phyloP scores from a whole-genome alignment of 2,888 invertebrate species.

The Spicauda simplicius region DNA sequence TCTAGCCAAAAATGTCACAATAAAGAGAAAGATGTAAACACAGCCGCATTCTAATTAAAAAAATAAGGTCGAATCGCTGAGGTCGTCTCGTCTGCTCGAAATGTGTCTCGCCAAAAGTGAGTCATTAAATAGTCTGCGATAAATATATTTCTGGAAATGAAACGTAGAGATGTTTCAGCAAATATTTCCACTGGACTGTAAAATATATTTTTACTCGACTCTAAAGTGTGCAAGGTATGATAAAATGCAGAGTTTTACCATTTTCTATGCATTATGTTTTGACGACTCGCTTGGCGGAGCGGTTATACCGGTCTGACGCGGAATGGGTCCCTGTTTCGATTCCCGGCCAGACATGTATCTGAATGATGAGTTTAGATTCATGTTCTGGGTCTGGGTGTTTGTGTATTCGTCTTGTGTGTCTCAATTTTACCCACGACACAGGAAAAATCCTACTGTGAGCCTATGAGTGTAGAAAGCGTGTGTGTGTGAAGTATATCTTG shows the following conservation, averaged over 20 bases:
- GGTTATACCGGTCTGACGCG: too few species aligned
- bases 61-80: slow-evolving; percentile 70
- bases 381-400: too few species aligned
- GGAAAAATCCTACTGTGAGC: too few species aligned
- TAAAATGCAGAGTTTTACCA: not conserved
- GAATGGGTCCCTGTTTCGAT: too few species aligned
- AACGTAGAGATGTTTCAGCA: slow-evolving; percentile 14
- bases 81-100: slow-evolving; percentile 64
- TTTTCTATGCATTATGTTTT: not conserved
- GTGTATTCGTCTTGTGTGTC: too few species aligned
- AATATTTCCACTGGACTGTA: slow-evolving; percentile 13
- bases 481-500: not conserved
- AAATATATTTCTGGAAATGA: slow-evolving; percentile 45
- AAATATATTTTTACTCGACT: slow-evolving; percentile 4
- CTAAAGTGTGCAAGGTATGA: not conserved
- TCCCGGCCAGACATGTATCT: too few species aligned
- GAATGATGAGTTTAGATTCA: too few species aligned
- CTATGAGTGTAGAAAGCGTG: too few species aligned
- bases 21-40: slow-evolving; percentile 80
- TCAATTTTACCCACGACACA: too few species aligned
- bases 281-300: too few species aligned
- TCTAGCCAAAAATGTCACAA: slow-evolving; percentile 76
- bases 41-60: slow-evolving; percentile 76
- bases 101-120: slow-evolving; percentile 72
- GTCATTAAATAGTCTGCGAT: slow-evolving; percentile 54